These are phyloP conservation scores for Cavia aperea DNA, from an alignment of 2,113 vertebrate genomes.

Conservation along the genomic window DNA sequence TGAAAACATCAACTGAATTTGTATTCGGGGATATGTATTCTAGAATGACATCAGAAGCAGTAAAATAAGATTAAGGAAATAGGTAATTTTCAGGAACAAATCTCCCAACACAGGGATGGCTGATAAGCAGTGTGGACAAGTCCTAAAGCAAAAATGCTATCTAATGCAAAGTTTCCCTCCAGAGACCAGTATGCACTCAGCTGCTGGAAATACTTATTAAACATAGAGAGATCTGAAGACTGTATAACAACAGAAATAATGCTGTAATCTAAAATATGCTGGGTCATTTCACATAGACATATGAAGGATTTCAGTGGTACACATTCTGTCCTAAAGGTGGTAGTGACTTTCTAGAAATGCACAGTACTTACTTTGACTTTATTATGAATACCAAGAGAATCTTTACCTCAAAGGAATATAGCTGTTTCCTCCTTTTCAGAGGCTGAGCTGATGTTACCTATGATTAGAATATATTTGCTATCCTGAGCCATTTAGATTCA, in stretches of 20 bases:
- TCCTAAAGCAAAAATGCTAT: neutral
- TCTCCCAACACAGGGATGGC: neutral
- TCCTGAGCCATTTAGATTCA: constrained; percentile 53
- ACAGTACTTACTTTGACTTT: constrained; percentile 46
- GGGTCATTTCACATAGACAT: constrained; percentile 45
- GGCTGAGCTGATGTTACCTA: constrained; percentile 28
- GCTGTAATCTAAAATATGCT: constrained; percentile 34
- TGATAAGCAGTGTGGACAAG: constrained; percentile 30
- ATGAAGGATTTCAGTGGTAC: constrained; percentile 55
- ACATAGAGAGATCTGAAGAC: neutral
- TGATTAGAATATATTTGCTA: constrained; percentile 52
- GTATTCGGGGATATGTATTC: neutral
- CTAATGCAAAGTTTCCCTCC: constrained; percentile 22
- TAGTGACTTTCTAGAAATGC: constrained; percentile 29
- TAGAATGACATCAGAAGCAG: constrained; percentile 36
- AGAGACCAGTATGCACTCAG: constrained; percentile 67
- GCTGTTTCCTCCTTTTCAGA: constrained; percentile 48
- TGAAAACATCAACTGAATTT: constrained; percentile 26
- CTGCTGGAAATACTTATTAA: constrained; percentile 60
- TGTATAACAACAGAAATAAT: constrained; percentile 41
- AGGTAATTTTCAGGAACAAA: neutral
- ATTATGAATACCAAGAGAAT: constrained; percentile 55
- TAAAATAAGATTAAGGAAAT: constrained; percentile 39
- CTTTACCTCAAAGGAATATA: constrained; percentile 29
- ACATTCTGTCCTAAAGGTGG: constrained; percentile 49